Percentiles rank a stretch among this genome's conserved stretches.
These are phyloP conservation scores for Pelecanoides urinatrix DNA, from an alignment of 2,113 vertebrate genomes.

Conservation along the genomic window DNA sequence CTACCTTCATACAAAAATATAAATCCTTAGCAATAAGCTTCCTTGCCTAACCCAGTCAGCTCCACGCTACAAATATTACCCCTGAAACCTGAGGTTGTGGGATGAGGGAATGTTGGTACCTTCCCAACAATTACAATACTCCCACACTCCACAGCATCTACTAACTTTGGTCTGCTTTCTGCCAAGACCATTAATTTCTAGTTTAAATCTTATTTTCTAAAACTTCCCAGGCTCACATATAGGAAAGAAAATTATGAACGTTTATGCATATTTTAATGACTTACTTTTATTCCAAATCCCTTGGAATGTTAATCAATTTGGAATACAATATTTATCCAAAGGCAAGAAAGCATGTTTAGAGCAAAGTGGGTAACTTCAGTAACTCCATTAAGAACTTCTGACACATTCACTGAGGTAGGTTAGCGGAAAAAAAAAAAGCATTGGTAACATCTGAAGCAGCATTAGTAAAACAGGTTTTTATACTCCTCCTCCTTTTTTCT, in stretches of 20 bases:
- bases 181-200: background rate
- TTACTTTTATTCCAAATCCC: background rate
- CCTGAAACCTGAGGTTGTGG: background rate
- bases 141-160: background rate
- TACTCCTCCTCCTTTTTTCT: background rate
- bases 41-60: background rate
- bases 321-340: background rate
- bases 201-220: background rate
- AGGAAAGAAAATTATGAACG: background rate
- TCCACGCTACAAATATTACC: background rate
- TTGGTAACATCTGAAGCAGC: background rate
- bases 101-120: background rate
- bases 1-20: fast-evolving
- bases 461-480: background rate
- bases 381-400: background rate
- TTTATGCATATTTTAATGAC: background rate
- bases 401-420: background rate
- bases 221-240: background rate
- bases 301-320: background rate
- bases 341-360: background rate
- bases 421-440: background rate
- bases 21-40: background rate
- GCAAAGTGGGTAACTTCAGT: background rate
- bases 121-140: background rate
- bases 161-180: background rate